A percentile compares a stretch with the other conserved stretches of the same genome.
Conservation (phyloP, 2,113 vertebrate species). For the Cheilinus undulatus region DNA sequence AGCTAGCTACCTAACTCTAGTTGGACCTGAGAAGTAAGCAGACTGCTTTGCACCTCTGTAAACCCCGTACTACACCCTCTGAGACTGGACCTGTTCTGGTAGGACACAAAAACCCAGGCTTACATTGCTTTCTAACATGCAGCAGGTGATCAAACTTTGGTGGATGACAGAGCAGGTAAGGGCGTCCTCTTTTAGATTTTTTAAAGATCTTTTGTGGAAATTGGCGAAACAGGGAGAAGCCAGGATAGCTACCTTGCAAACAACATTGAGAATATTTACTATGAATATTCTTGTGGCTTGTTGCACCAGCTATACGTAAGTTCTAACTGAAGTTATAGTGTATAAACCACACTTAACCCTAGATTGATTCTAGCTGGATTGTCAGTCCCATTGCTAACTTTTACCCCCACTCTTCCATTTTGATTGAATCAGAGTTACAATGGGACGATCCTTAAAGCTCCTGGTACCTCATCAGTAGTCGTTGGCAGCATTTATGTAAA, state of each 20-base stretch:
- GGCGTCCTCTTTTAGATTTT: neutral
- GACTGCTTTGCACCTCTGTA: slow-evolving; percentile 69
- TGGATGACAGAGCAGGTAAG: neutral
- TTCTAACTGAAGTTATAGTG: no score
- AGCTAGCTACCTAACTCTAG: slow-evolving; percentile 70
- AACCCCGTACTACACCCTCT: slow-evolving; percentile 64
- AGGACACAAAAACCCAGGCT: slow-evolving; percentile 43
- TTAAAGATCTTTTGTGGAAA: neutral
- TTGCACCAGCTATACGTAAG: neutral
- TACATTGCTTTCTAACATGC: neutral
- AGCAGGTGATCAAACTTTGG: neutral
- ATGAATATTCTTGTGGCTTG: neutral
- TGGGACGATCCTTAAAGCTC: no score
- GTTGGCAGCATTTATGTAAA: no score
- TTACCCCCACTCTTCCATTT: no score
- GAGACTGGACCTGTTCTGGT: slow-evolving; percentile 50
- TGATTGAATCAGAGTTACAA: no score
- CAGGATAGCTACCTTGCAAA: slow-evolving; percentile 40
- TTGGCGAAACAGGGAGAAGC: slow-evolving; percentile 21
- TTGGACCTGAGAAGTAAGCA: slow-evolving; percentile 83
- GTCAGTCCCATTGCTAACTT: no score
- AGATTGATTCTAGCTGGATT: no score
- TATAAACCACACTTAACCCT: no score
- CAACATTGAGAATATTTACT: slow-evolving; percentile 12
- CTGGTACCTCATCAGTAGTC: no score